phyloP scores from a whole-genome alignment of 2,797 vertebrate genomes.

The Cercopithecus hamlyni region DNA sequence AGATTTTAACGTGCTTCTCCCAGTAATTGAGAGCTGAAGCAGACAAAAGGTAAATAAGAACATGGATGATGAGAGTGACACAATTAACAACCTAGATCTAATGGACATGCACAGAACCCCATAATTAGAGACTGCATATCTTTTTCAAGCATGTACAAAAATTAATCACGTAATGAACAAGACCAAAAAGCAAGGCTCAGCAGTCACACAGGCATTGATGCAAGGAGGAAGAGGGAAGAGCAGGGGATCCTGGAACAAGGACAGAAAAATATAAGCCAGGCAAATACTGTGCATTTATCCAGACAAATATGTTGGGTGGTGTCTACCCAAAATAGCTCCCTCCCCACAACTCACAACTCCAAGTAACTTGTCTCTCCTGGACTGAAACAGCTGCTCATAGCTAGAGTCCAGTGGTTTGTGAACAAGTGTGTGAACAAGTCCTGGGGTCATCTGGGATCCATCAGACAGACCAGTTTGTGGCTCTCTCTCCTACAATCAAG shows the following conservation, averaged over 20 bases:
- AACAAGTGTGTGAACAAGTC: background rate
- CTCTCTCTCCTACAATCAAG: background rate
- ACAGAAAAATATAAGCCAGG: background rate
- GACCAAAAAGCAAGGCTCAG: background rate
- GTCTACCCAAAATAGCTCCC: background rate
- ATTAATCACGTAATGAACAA: background rate
- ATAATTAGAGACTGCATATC: background rate
- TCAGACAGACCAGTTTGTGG: background rate
- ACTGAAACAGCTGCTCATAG: background rate
- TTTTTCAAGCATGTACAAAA: background rate
- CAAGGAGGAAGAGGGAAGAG: background rate
- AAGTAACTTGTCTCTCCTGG: background rate
- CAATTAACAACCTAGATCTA: slow-evolving; percentile 53
- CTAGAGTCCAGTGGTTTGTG: background rate
- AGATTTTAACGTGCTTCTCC: slow-evolving; percentile 39
- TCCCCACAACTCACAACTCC: background rate
- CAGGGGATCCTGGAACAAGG: background rate
- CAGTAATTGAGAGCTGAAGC: background rate
- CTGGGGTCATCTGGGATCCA: background rate
- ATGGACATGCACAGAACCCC: background rate
- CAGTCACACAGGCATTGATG: background rate
- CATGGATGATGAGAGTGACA: background rate
- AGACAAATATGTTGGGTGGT: background rate
- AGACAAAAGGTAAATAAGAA: background rate
- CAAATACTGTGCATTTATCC: too few species aligned